Evolutionary conservation across 2,888 invertebrate species (phyloP).

Genomic region (Helicoverpa assulta): DNA sequence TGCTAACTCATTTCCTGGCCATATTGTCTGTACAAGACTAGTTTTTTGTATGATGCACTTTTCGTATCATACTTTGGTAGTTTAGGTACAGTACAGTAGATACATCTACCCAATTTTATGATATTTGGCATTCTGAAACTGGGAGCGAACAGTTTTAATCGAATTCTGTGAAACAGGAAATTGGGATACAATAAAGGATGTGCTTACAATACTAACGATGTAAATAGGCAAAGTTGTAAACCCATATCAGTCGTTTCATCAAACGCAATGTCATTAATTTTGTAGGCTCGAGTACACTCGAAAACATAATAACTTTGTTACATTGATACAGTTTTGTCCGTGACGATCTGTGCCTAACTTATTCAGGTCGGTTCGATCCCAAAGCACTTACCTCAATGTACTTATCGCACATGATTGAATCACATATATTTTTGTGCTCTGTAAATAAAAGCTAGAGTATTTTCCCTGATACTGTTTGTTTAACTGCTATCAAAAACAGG

Average conservation of each 20-base stretch:
- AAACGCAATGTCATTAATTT: conserved; percentile 73
- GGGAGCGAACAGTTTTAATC: conserved; percentile 43
- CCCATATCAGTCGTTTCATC: conserved; percentile 68
- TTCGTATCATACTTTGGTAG: not conserved
- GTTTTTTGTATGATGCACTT: too few relatives aligned
- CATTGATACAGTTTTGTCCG: conserved; percentile 59
- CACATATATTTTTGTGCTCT: conserved; percentile 18
- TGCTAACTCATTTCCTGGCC: too few relatives aligned
- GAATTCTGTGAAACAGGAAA: conserved; percentile 59
- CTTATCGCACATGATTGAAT: conserved; percentile 11
- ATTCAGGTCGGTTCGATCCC: conserved; percentile 27
- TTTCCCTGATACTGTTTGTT: conserved; percentile 6
- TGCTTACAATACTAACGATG: conserved; percentile 60
- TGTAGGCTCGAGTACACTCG: conserved; percentile 66
- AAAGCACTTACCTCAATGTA: conserved; percentile 11
- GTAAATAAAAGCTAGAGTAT: conserved; percentile 10
- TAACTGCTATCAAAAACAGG: not conserved
- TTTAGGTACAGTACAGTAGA: not conserved
- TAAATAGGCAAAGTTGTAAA: conserved; percentile 64
- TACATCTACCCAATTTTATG: conserved; percentile 4
- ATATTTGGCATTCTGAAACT: conserved; percentile 14
- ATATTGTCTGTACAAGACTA: too few relatives aligned
- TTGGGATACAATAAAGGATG: conserved; percentile 62
- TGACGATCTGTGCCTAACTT: conserved; percentile 28
- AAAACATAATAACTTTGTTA: conserved; percentile 74